Conservation (phyloP, 2,888 invertebrate genomes). For the Lissonota sp. region DNA sequence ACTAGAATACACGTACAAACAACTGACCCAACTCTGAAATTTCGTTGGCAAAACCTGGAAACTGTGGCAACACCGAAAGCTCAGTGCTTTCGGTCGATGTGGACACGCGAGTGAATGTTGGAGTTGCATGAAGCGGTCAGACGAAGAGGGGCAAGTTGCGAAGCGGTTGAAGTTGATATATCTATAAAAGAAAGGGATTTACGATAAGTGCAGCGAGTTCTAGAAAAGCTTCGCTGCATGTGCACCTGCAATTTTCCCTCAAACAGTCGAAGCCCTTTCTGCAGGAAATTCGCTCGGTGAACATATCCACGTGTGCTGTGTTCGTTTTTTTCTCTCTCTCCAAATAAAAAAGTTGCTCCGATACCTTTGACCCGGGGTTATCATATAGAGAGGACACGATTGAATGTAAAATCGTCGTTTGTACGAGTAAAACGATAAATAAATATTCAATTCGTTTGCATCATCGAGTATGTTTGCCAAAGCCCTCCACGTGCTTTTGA, state of each 20-base stretch:
- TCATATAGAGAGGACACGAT: no score
- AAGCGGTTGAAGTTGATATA: constrained; percentile 37
- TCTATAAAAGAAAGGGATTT: constrained; percentile 28
- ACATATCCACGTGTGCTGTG: not conserved
- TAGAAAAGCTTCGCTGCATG: not conserved
- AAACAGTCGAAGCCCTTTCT: constrained; percentile 12
- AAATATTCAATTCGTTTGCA: no score
- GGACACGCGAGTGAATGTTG: not conserved
- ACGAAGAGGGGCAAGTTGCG: constrained; percentile 25
- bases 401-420: no score
- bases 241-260: constrained; percentile 15
- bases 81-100: constrained; percentile 7
- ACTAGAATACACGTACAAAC: no score
- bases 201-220: constrained; percentile 24
- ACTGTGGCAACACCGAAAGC: not conserved
- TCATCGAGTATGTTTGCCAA: no score
- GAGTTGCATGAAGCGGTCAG: not conserved
- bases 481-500: no score
- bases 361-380: no score
- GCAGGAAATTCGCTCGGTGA: constrained; percentile 6
- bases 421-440: no score
- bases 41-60: no score
- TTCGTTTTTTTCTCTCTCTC: constrained; percentile 13
- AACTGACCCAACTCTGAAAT: no score
- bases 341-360: not conserved